Base-by-base conservation (phyloP, 2,797 vertebrate genomes). In the Darevskia nairensis region DNA sequence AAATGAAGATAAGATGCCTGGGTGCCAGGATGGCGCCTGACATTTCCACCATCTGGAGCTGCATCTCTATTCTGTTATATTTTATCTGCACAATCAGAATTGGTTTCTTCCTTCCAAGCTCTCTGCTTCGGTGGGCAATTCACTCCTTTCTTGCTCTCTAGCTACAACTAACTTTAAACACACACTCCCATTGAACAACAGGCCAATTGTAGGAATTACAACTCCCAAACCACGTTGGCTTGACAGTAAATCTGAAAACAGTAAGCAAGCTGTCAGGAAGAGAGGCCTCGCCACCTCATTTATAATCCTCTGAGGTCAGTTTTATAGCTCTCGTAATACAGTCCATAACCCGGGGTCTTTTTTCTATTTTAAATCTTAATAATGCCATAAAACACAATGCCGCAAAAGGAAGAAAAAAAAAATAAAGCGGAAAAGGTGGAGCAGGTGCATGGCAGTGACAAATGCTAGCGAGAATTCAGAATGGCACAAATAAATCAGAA, bases 311-410 rank as follows among this genome's bases (percentile, higher is more conserved):
- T 81, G 76, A 35, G 88, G 88, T 89, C 84, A 89, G 71, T 89
- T 89, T 89, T 76, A 89, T 89, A 81, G 84, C 84, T 75, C 84
- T 89, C 78, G 27, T 86, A 89, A 86, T 82, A 80, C 84, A 89
- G 83, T 68, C 78, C 59, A 82, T 89, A 85, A 89, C 88, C 88
- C 59, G 64, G 77, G 86, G 84, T 89, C 84, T 85, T 86, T 89
- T 44, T 68, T 77, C 74, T 84, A 85, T 55, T 86, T 89, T 89
- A 76, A 89, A 89, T 77, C 88, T 86, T 89, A 86, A 89, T 89
- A 81, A 86, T 81, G 78, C 55, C 84, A 89, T 85, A 89, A 89
- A 89, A 85, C 84, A 82, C 61, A 76, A 82, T 41, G 55, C 50
- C 41, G 39, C 87, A 25, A n/a, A 72, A 72, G 25, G 55, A 4